Evolutionary conservation across 2,113 vertebrate species (phyloP), one percentile per base, ranked within the genome.

Genomic region (Nematolebias whitei): DNA sequence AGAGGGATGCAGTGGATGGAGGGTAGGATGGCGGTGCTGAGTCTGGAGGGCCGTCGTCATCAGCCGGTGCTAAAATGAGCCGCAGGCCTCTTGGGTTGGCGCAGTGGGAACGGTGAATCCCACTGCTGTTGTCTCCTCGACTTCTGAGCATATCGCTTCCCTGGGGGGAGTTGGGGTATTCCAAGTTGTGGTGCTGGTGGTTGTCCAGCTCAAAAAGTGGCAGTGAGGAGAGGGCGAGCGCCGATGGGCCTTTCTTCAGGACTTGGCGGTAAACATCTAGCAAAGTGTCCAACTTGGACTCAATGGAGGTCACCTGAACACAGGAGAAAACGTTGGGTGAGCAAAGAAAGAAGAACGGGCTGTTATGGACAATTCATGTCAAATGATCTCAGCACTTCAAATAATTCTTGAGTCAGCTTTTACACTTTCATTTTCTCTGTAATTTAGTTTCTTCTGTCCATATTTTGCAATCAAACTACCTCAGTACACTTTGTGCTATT

Each of bases 251-350:
- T 82, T 96, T 98, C 60, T 95, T 93, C 52, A 98, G 87, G 57
- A 96, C 96, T 70, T 98, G 98, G 40, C 98, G 95, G 74, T 99
- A 99, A 73, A 98, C 94, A 58, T 99, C 98, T 73, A 99, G 87
- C 16, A 99, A 88, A 32, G 95, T 96, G 90, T 99, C 98, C 87
- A 99, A 83, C 89, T 99, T 99, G 62, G 96, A 95, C 80, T 99
- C 98, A 50, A 99, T 99, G 68, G 98, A 99, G 74, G 98, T 95
- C n/a, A 99, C 98, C 98, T 99, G 52, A 2, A 77, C 35, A 24
- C 11, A 41, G 47, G 16, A 32, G 5, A 19, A 29, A 29, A 55
- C 12, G n/a, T 12, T 12, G 16, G 38, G 12, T 9, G 8, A 22
- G 2, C 22, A 0, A 60, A 6, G 18, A 10, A 1, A 91, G 84